Conservation (phyloP, 2,797 vertebrate species). For the Microctenopoma lineatum region DNA sequence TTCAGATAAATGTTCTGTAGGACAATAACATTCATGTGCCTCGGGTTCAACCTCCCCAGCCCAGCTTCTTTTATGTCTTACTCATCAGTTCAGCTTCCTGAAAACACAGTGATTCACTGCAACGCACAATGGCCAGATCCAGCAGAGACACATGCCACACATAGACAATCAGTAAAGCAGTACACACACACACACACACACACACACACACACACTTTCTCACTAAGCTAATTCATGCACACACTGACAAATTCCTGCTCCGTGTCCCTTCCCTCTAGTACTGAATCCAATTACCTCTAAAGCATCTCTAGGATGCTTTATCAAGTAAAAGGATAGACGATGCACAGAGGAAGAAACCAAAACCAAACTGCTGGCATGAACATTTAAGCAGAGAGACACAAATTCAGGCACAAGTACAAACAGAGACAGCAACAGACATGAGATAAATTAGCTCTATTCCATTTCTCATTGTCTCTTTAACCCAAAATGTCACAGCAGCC, state of each 20-base stretch:
- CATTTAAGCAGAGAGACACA: conserved; percentile 19
- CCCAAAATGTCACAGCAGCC: conserved; percentile 40
- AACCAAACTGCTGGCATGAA: conserved; percentile 30
- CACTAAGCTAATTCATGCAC: conserved; percentile 47
- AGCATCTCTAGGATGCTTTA: conserved; percentile 73
- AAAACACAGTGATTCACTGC: conserved; percentile 65
- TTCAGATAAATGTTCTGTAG: conserved; percentile 24
- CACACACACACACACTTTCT: background rate
- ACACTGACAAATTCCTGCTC: conserved; percentile 60
- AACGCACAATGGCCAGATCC: conserved; percentile 23
- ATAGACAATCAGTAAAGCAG: conserved; percentile 14
- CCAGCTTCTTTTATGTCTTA: conserved; percentile 31
- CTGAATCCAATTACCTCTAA: conserved; percentile 78
- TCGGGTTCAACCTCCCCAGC: background rate
- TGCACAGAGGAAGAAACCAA: conserved; percentile 49
- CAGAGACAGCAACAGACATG: conserved; percentile 2
- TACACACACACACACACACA: conserved; percentile 20
- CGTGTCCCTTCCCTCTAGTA: conserved; percentile 62
- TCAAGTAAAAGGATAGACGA: conserved; percentile 69
- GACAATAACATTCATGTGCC: conserved; percentile 17
- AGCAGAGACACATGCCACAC: conserved; percentile 28
- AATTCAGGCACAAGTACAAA: conserved; percentile 6
- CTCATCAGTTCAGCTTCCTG: conserved; percentile 56
- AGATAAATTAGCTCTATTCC: conserved; percentile 12
- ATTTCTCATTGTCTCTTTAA: conserved; percentile 27